Evolutionary conservation across 92 coral and sea anemone species (phyloP).

Genomic region (Actinernus sp.): DNA sequence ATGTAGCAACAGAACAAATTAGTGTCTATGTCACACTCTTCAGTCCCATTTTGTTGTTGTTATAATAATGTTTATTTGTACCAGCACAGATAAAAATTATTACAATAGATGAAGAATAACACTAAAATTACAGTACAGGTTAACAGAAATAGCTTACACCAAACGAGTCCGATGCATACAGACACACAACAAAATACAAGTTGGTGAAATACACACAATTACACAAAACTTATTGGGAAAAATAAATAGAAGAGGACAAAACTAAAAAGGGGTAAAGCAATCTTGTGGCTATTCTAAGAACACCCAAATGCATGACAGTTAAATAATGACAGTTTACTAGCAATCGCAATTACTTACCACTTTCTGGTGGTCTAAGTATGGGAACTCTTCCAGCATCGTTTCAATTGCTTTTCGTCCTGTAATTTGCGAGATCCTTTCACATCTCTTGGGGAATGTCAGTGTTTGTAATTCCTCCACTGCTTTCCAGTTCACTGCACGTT

Average conservation of each 20-base stretch:
- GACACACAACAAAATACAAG: neutral
- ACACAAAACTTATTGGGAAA: neutral
- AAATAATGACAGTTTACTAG: neutral
- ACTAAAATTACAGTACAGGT: too few species aligned
- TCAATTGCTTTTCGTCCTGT: conserved; percentile 11
- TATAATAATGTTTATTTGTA: too few species aligned
- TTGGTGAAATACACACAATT: neutral
- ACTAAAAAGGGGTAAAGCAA: neutral
- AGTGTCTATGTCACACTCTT: too few species aligned
- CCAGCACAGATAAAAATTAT: too few species aligned
- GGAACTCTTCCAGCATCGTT: conserved; percentile 1
- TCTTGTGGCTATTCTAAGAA: neutral
- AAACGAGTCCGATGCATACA: too few species aligned
- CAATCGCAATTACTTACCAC: conserved; percentile 11
- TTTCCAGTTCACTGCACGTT: conserved; percentile 13
- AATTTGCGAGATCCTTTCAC: conserved; percentile 4
- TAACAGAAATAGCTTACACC: too few species aligned
- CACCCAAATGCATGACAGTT: neutral
- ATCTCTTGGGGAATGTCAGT: conserved; percentile 6
- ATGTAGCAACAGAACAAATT: too few species aligned
- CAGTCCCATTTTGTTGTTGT: too few species aligned
- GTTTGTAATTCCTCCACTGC: conserved; percentile 9
- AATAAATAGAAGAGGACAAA: neutral
- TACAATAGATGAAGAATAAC: too few species aligned
- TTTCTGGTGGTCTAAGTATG: conserved; percentile 16